Evolutionary conservation across 2,888 invertebrate species (phyloP).

Genomic region (Tetranychus piercei): DNA sequence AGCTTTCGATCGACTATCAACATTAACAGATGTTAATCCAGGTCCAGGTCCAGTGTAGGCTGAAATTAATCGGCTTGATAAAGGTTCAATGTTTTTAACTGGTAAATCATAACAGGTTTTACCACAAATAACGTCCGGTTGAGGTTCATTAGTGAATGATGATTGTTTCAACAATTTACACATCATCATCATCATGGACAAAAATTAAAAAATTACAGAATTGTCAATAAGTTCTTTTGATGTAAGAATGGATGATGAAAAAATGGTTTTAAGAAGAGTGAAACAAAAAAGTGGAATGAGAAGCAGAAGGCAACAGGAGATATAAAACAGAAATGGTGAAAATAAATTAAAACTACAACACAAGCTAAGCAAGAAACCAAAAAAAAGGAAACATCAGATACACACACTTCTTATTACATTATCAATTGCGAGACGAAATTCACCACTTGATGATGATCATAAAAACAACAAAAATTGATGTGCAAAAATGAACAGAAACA

Average conservation of each 20-base stretch:
- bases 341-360: no score
- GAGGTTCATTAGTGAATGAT: conserved; percentile 18
- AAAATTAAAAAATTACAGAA: neutral
- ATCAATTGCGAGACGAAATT: no score
- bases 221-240: no score
- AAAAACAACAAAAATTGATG: no score
- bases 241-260: neutral
- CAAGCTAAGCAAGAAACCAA: no score
- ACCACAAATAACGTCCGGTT: conserved; percentile 47
- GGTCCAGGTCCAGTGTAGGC: conserved; percentile 64
- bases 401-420: no score
- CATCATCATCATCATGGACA: neutral
- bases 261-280: neutral
- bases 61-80: conserved; percentile 42
- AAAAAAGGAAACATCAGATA: no score
- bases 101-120: conserved; percentile 54
- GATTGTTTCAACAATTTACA: neutral
- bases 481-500: no score
- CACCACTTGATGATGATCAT: no score
- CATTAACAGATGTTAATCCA: conserved; percentile 54
- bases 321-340: no score
- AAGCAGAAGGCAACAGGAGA: no score
- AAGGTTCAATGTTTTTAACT: conserved; percentile 36
- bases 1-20: conserved; percentile 41
- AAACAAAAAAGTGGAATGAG: no score